phyloP scores from a whole-genome alignment of 2,797 vertebrate genomes.

The Peromyscus melanophrys region DNA sequence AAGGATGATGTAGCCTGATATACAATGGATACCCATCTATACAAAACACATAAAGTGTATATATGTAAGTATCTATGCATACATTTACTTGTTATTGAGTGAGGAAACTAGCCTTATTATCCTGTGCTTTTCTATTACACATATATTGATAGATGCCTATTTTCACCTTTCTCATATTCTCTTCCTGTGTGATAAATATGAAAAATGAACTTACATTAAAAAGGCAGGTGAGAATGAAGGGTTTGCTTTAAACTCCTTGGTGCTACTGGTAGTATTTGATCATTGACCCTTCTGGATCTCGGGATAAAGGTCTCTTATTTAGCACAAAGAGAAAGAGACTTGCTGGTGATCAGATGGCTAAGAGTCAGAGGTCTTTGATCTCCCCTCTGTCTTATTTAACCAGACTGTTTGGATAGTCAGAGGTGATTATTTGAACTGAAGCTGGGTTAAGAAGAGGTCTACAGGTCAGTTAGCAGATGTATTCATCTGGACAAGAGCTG shows the following conservation, averaged over 20 bases:
- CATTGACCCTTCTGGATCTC: not conserved
- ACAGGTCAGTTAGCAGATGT: not conserved
- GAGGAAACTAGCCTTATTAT: not conserved
- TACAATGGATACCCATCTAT: not conserved
- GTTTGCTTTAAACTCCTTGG: not conserved
- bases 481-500: not conserved
- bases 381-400: conserved; percentile 14
- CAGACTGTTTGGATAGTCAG: not conserved
- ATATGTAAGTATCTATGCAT: too few species aligned
- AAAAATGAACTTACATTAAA: not conserved
- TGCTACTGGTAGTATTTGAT: not conserved
- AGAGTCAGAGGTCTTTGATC: not conserved
- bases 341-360: not conserved
- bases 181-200: conserved; percentile 41
- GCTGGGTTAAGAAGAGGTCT: not conserved
- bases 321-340: not conserved
- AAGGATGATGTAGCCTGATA: not conserved
- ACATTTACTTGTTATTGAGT: not conserved
- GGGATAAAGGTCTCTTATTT: not conserved
- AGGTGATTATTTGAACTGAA: not conserved
- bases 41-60: not conserved
- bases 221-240: not conserved
- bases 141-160: conserved; percentile 18
- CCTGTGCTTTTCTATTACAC: not conserved
- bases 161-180: not conserved